These are phyloP conservation scores for Dexiosoma caninum DNA, from an alignment of 2,888 invertebrate species.

Conservation along the genomic window DNA sequence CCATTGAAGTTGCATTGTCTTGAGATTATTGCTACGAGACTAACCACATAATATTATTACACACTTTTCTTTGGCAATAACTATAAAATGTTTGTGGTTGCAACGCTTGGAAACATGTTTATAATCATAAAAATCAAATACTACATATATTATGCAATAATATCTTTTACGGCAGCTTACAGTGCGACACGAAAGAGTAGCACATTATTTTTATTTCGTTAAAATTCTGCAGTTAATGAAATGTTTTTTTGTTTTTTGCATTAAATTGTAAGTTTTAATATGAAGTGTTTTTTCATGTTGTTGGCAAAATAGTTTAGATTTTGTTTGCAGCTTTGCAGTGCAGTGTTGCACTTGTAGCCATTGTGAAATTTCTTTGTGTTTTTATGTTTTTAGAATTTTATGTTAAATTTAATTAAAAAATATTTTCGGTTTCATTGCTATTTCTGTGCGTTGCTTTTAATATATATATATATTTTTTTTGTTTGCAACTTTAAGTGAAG, in stretches of 20 bases:
- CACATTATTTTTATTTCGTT: neutral
- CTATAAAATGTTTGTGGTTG: conserved; percentile 43
- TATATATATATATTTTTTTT: neutral
- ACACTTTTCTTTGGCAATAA: conserved; percentile 28
- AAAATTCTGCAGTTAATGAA: neutral
- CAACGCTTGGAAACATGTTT: conserved; percentile 13
- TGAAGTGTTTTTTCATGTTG: no score
- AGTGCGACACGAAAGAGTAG: neutral
- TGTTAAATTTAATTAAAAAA: conserved; percentile 58
- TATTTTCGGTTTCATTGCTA: conserved; percentile 46
- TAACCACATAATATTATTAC: conserved; percentile 44
- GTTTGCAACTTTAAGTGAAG: neutral
- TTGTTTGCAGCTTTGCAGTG: neutral
- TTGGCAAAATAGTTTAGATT: no score
- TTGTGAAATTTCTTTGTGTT: neutral
- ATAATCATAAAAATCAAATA: conserved; percentile 46
- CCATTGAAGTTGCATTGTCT: conserved; percentile 40
- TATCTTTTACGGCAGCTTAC: neutral
- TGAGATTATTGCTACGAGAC: conserved; percentile 35
- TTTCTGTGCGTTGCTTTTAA: conserved; percentile 29
- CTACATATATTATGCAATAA: neutral
- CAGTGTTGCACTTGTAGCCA: neutral
- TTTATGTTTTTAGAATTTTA: conserved; percentile 6
- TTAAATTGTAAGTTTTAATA: neutral
- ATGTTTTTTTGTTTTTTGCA: no score